Evolutionary conservation across 2,888 invertebrate species (phyloP).

Genomic region (Macrostomum cliftonense): DNA sequence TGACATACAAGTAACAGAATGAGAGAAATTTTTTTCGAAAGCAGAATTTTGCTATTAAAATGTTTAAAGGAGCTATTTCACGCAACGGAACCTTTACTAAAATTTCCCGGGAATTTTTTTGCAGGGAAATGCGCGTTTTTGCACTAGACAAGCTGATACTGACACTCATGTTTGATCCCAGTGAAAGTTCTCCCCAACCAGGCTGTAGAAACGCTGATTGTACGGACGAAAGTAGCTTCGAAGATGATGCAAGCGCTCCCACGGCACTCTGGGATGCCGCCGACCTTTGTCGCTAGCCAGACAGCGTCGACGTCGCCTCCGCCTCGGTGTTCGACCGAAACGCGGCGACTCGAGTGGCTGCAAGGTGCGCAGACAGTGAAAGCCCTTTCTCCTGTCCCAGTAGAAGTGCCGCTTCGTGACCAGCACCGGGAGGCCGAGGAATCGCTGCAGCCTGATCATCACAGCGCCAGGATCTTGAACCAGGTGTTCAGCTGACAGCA

Average conservation of each 20-base stretch:
- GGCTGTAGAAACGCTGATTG: conserved; percentile 38
- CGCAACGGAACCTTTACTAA: too few relatives aligned
- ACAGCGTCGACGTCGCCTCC: conserved; percentile 31
- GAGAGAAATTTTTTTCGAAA: too few relatives aligned
- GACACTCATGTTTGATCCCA: conserved; percentile 21
- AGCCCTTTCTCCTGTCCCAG: conserved; percentile 2
- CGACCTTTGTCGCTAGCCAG: conserved; percentile 40
- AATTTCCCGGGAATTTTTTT: too few relatives aligned
- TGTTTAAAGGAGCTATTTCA: too few relatives aligned
- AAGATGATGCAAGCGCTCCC: conserved; percentile 22
- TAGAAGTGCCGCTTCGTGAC: conserved; percentile 3
- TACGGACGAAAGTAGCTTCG: conserved; percentile 38
- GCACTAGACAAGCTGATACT: too few relatives aligned
- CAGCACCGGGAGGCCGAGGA: background rate
- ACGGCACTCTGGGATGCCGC: conserved; percentile 33
- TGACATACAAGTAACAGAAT: too few relatives aligned
- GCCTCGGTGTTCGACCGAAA: conserved; percentile 19
- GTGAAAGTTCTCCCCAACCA: conserved; percentile 36
- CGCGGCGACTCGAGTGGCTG: too few relatives aligned
- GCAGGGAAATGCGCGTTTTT: too few relatives aligned
- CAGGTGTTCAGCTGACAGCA: conserved; percentile 1
- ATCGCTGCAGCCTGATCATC: background rate
- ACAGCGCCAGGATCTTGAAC: background rate
- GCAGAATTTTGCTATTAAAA: too few relatives aligned
- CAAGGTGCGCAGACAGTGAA: background rate